Percentiles rank a stretch among this genome's conserved stretches.
Conservation (phyloP, 1,140 invertebrate genomes). For the Limonius californicus region DNA sequence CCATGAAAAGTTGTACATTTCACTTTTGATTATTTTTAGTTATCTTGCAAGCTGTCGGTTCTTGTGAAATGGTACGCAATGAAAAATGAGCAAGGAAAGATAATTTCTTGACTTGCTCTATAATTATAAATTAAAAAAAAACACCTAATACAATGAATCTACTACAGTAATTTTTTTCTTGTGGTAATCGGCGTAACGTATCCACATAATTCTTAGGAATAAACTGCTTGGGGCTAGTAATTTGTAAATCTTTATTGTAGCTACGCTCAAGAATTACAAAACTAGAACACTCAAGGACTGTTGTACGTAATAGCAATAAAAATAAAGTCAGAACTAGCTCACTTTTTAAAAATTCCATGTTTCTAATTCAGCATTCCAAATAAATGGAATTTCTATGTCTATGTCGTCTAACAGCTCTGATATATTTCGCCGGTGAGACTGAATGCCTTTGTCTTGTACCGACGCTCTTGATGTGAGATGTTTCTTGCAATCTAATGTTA, state of each 20-base stretch:
- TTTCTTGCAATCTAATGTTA: constrained; percentile 9
- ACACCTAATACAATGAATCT: too few relatives aligned
- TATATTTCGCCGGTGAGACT: constrained; percentile 3
- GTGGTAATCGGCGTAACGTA: too few relatives aligned
- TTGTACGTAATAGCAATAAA: neutral
- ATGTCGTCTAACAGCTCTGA: constrained; percentile 9
- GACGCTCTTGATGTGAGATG: neutral
- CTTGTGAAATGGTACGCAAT: too few relatives aligned
- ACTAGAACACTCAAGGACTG: neutral
- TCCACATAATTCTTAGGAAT: too few relatives aligned
- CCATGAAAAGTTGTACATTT: too few relatives aligned
- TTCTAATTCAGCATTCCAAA: constrained; percentile 8
- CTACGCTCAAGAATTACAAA: neutral
- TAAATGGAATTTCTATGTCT: constrained; percentile 11
- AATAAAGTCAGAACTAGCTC: neutral
- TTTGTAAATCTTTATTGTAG: neutral
- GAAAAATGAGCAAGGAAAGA: too few relatives aligned
- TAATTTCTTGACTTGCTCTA: too few relatives aligned
- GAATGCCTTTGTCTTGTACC: constrained; percentile 12
- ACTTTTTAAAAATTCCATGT: neutral
- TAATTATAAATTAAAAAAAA: too few relatives aligned
- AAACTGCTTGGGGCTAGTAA: neutral
- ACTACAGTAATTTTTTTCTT: too few relatives aligned
- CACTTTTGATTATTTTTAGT: too few relatives aligned
- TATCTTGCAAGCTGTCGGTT: too few relatives aligned